Conservation (phyloP, 2,113 vertebrate genomes). For the Vicugna pacos region DNA sequence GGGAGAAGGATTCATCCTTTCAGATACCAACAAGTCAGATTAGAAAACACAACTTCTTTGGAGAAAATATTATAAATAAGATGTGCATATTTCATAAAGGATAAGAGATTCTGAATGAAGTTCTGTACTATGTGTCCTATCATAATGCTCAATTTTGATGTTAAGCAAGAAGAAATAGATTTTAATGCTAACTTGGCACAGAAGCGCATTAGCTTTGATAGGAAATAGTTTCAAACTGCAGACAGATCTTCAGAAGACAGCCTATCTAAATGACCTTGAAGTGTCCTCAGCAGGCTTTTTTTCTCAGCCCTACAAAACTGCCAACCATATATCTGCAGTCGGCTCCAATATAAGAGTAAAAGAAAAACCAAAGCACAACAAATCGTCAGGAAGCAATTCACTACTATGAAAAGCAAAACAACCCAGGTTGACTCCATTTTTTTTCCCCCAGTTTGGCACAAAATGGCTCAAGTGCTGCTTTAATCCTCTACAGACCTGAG, state of each 20-base stretch:
- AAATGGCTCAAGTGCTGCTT: conserved; percentile 7
- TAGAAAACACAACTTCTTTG: neutral
- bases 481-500: neutral
- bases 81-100: conserved; percentile 5
- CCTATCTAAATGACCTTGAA: conserved; percentile 27
- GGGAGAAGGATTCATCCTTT: neutral
- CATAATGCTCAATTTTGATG: neutral
- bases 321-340: conserved; percentile 20
- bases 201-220: neutral
- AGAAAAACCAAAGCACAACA: neutral
- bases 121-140: neutral
- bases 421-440: conserved; percentile 28
- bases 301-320: neutral
- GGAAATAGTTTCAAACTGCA: neutral
- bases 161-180: neutral
- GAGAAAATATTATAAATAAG: neutral
- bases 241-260: conserved; percentile 28
- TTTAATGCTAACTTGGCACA: neutral
- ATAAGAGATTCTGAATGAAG: neutral
- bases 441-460: neutral
- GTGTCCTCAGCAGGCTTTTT: neutral
- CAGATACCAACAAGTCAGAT: neutral
- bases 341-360: neutral
- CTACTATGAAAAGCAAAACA: conserved; percentile 30
- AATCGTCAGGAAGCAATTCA: neutral